Conservation (phyloP, 2,888 invertebrate species). For the Diaperis boleti region DNA sequence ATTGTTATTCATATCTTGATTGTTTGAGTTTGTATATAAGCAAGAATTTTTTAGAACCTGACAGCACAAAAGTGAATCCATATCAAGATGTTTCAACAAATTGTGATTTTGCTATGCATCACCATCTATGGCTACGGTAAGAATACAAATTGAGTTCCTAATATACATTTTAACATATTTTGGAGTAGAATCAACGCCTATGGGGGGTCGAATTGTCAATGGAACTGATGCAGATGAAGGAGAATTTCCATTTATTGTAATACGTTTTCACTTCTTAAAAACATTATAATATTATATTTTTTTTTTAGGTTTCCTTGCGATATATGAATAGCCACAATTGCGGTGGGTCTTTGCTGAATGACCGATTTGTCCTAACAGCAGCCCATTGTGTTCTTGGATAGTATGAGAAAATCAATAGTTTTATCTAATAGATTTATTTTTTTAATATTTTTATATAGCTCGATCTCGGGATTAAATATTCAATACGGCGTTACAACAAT, state of each 20-base stretch:
- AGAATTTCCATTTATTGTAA: conserved; percentile 35
- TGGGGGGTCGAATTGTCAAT: conserved; percentile 24
- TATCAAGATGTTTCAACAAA: background rate
- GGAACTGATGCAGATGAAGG: conserved; percentile 23
- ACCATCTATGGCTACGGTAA: background rate
- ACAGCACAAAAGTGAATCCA: background rate
- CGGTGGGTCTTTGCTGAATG: conserved; percentile 29
- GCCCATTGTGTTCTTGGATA: conserved; percentile 32
- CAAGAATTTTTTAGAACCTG: background rate
- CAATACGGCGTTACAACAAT: conserved; percentile 37
- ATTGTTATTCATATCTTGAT: too few relatives aligned
- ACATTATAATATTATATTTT: background rate
- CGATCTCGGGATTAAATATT: conserved; percentile 45
- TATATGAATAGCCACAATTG: conserved; percentile 11
- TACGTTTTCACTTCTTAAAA: background rate
- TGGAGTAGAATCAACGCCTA: conserved; percentile 12
- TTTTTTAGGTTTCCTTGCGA: conserved; percentile 21
- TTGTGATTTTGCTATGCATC: background rate
- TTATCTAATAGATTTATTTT: conserved; percentile 22
- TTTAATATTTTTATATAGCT: too few relatives aligned
- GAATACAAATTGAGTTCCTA: background rate
- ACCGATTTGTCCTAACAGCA: conserved; percentile 29
- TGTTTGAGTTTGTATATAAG: background rate
- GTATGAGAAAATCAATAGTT: conserved; percentile 8
- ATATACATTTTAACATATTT: background rate